Conservation (phyloP, 2,797 vertebrate genomes). For the Nyctalus aviator region DNA sequence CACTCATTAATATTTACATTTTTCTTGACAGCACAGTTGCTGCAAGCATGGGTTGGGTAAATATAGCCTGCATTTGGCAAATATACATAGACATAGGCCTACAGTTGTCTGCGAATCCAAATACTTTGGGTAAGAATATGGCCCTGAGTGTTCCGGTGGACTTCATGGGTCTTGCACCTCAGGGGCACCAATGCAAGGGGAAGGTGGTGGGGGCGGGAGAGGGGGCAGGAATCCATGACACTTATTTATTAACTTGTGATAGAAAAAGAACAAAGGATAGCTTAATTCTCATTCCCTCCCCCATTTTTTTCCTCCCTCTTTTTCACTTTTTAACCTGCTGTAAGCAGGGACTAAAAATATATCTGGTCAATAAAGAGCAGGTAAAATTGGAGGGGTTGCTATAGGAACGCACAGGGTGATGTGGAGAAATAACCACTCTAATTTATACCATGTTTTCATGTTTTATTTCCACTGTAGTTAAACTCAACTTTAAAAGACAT, state of each 20-base stretch:
- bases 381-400: constrained; percentile 65
- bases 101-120: constrained; percentile 25
- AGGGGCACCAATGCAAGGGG: neutral
- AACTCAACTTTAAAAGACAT: constrained; percentile 64
- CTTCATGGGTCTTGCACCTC: neutral
- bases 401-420: constrained; percentile 61
- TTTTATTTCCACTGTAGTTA: neutral
- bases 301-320: neutral
- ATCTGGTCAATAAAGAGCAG: constrained; percentile 72
- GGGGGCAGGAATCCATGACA: neutral
- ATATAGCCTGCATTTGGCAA: constrained; percentile 50
- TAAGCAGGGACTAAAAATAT: constrained; percentile 71
- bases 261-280: neutral
- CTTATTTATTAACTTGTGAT: neutral
- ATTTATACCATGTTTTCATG: constrained; percentile 52
- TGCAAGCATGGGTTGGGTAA: constrained; percentile 48
- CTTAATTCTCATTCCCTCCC: neutral
- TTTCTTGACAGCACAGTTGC: constrained; percentile 58
- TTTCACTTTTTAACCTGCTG: constrained; percentile 39
- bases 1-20: constrained; percentile 77
- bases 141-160: neutral
- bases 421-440: constrained; percentile 33
- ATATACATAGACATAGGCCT: neutral
- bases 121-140: neutral
- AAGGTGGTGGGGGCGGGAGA: accelerated